phyloP scores from a whole-genome alignment of 2,888 invertebrate genomes.

The Nemoura dubitans region DNA sequence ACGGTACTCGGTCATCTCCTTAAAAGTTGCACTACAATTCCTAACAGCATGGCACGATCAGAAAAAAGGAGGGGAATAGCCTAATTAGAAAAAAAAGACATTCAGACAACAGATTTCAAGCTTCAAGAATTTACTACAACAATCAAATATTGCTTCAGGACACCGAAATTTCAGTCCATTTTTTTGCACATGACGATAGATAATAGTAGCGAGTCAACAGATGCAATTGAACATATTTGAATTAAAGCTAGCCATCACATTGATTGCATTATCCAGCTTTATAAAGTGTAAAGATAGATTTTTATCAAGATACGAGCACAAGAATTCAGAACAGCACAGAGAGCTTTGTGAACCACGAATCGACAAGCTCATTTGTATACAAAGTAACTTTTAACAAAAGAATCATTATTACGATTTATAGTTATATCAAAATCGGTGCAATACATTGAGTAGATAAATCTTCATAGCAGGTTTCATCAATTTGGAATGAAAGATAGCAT shows the following conservation, averaged over 20 bases:
- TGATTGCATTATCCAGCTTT: not conserved
- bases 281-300: not conserved
- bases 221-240: not conserved
- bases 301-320: not conserved
- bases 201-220: not conserved
- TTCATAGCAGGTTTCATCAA: not conserved
- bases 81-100: not conserved
- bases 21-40: too few species aligned
- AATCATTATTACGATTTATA: not conserved
- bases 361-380: not conserved
- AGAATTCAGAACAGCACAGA: too few species aligned
- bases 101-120: not conserved
- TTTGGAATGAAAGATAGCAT: conserved; percentile 4
- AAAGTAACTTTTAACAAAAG: not conserved
- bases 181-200: not conserved
- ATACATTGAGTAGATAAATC: not conserved
- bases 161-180: not conserved
- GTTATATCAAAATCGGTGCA: not conserved
- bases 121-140: not conserved
- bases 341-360: not conserved
- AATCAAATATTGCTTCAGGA: not conserved
- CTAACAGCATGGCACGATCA: too few species aligned
- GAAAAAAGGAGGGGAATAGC: too few species aligned
- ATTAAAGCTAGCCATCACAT: not conserved
- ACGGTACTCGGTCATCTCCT: too few species aligned